Conservation (phyloP, 1,140 invertebrate species). For the Ceratina japonica region DNA sequence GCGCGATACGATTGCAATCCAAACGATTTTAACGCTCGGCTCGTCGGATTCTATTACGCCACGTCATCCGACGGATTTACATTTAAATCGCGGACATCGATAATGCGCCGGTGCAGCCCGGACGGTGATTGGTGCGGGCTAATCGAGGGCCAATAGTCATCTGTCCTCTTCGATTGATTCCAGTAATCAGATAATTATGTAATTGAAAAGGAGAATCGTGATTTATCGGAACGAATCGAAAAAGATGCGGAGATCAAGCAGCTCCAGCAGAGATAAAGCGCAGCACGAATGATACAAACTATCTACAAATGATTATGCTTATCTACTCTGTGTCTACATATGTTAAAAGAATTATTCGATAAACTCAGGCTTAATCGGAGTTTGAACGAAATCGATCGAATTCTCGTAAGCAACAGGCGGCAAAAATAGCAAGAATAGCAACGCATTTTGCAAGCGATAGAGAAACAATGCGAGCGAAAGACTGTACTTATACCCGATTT, state of each 20-base stretch:
- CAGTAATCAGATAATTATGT: not conserved
- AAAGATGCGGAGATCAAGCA: not conserved
- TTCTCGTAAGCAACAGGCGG: conserved; percentile 22
- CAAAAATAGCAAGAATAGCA: not conserved
- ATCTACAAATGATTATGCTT: too few species aligned
- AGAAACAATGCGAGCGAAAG: not conserved
- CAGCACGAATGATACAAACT: not conserved
- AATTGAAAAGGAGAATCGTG: not conserved
- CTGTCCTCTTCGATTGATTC: conserved; percentile 28
- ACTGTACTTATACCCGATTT: not conserved
- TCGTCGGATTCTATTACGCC: not conserved
- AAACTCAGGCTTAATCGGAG: too few species aligned
- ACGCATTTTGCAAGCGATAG: not conserved
- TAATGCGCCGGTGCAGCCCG: too few species aligned
- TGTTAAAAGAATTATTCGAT: too few species aligned
- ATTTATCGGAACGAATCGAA: too few species aligned
- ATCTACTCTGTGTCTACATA: too few species aligned
- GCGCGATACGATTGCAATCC: conserved; percentile 67
- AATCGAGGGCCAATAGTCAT: conserved; percentile 29
- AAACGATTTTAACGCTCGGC: conserved; percentile 40
- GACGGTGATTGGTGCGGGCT: not conserved
- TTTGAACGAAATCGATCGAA: too few species aligned
- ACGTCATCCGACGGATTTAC: not conserved
- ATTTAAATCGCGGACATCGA: too few species aligned
- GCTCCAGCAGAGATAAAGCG: not conserved